Base-by-base conservation (phyloP, 2,797 vertebrate species). In the Phrynocephalus guinanensis region DNA sequence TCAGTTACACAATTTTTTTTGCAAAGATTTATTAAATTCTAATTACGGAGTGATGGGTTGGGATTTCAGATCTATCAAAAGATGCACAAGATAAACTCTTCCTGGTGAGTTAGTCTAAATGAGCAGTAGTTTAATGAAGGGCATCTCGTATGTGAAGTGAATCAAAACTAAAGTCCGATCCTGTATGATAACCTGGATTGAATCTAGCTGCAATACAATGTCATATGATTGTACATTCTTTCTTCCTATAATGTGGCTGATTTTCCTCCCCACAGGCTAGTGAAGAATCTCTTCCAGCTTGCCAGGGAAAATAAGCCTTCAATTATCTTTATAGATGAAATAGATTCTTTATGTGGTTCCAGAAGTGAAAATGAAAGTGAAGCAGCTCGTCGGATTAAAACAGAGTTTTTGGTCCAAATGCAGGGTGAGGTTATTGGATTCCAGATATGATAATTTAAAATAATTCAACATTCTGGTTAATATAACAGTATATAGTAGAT, bases 251-350 rank as follows among this genome's bases (percentile, higher is more conserved):
- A 83, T 66, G 60, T 28, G 81, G 70, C 66, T 87, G 30, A 85
- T 68, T 84, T 24, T 84, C 22, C 82, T 78, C 90, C 82, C 88
- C 90, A 87, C 92, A 99, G 99, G 93, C 95, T 99, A 94, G 99
- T 99, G 91, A 99, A 99, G 96, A 99, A 97, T 94, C 97, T 99
- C 92, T 99, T 99, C 93, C 97, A 95, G 78, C 97, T 99, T 82
- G 99, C 99, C 73, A 97, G 99, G 95, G 98, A 99, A 88, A 97
- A 99, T 96, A 99, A 98, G 90, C 99, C 99, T 89, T 99, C 99
- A 56, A 99, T 99, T 93, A 99, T 99, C 93, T 99, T 99, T 95
- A 99, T 99, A 83, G 99, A 99, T 95, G 99, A 99, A 95, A 98
- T 99, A 10, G 99, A 99, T 95, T 99, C 99, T 2, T 96, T 99